Evolutionary conservation across 2,113 vertebrate genomes (phyloP).

Genomic region (Chamaetylas fuelleborni): DNA sequence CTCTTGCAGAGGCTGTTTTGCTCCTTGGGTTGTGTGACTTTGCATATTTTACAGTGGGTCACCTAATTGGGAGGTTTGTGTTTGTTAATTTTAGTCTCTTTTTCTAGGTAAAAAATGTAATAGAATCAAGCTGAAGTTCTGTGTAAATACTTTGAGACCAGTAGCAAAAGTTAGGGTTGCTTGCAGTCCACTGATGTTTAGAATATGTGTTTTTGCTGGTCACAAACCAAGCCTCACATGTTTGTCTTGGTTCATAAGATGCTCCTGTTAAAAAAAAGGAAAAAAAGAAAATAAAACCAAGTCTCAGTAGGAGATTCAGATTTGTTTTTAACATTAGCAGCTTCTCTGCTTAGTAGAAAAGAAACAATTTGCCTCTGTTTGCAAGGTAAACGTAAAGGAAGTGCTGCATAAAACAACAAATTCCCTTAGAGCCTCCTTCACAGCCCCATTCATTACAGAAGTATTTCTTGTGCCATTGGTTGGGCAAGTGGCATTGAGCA

Average conservation of each 20-base stretch:
- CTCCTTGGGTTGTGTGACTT: neutral
- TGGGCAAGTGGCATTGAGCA: neutral
- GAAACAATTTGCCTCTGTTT: conserved; percentile 60
- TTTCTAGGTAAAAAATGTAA: neutral
- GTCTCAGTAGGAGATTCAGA: conserved; percentile 34
- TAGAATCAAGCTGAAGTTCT: neutral
- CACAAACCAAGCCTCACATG: neutral
- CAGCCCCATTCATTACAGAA: neutral
- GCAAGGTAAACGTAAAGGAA: conserved; percentile 16
- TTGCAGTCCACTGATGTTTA: conserved; percentile 15
- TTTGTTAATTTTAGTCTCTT: neutral
- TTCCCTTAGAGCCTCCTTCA: neutral
- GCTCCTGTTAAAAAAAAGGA: neutral
- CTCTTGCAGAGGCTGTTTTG: neutral
- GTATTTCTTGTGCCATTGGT: neutral
- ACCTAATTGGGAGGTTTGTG: neutral
- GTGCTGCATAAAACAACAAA: conserved; percentile 19
- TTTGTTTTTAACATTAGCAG: conserved; percentile 49
- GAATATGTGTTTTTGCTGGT: conserved; percentile 55
- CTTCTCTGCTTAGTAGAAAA: conserved; percentile 4
- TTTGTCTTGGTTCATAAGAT: conserved; percentile 61
- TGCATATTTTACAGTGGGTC: neutral
- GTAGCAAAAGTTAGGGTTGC: conserved; percentile 28
- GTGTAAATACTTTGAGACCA: conserved; percentile 3
- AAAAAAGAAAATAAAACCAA: conserved; percentile 2